phyloP scores from a whole-genome alignment of 2,113 vertebrate species.

The Melanerpes formicivorus region DNA sequence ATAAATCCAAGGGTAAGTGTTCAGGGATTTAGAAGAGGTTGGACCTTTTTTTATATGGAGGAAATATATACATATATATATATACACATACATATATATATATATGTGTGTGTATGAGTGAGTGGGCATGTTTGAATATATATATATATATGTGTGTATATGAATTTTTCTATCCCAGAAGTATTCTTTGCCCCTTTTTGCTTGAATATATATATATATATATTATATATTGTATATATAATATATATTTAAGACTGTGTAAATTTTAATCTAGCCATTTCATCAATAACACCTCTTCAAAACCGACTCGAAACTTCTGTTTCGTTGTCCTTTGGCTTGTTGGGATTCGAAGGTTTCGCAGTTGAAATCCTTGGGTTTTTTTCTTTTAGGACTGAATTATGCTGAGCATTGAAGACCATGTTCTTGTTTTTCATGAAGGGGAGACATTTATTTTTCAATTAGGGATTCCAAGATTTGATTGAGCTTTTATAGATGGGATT shows the following conservation, averaged over 20 bases:
- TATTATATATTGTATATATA: slow-evolving; percentile 67
- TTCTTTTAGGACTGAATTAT: slow-evolving; percentile 59
- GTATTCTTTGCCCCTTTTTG: slow-evolving; percentile 44
- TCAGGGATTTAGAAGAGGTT: slow-evolving; percentile 75
- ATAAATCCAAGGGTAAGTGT: slow-evolving; percentile 61
- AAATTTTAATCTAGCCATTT: slow-evolving; percentile 66
- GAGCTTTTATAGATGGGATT: slow-evolving; percentile 26
- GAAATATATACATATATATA: slow-evolving; percentile 59
- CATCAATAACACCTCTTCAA: slow-evolving; percentile 50
- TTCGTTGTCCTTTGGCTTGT: slow-evolving; percentile 25
- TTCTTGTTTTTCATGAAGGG: slow-evolving; percentile 41
- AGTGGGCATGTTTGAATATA: background rate
- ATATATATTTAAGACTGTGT: slow-evolving; percentile 58
- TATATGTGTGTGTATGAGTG: slow-evolving; percentile 56
- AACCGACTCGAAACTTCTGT: background rate
- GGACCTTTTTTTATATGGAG: slow-evolving; percentile 70
- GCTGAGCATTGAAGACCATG: slow-evolving; percentile 52
- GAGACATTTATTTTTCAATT: slow-evolving; percentile 43
- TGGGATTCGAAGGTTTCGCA: slow-evolving; percentile 40
- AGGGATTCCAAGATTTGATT: background rate
- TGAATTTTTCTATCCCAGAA: slow-evolving; percentile 64
- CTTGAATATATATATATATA: slow-evolving; percentile 15
- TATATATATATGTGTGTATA: slow-evolving; percentile 60
- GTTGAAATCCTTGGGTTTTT: slow-evolving; percentile 51
- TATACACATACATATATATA: slow-evolving; percentile 55